phyloP scores from a whole-genome alignment of 2,113 vertebrate genomes.

The Vimba vimba region DNA sequence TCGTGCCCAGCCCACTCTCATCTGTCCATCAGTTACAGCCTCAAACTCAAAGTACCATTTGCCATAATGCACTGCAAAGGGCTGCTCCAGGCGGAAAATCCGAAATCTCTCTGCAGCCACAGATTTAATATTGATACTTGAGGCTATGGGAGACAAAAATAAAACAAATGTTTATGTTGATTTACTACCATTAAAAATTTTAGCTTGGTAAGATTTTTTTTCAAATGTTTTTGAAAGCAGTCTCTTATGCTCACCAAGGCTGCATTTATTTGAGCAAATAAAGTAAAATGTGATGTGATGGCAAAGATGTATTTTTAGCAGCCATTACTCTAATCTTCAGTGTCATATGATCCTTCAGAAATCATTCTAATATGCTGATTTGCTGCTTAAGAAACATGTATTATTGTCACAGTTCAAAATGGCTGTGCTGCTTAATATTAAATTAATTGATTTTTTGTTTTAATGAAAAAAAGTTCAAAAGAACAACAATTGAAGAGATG shows the following conservation, averaged over 20 bases:
- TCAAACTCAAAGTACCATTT: slow-evolving; percentile 98
- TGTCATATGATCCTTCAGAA: neutral
- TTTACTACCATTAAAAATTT: neutral
- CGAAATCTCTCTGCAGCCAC: slow-evolving; percentile 80
- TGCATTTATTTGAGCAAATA: neutral
- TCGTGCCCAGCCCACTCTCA: slow-evolving; percentile 92
- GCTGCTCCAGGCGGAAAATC: slow-evolving; percentile 91
- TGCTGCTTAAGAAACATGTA: too few species aligned
- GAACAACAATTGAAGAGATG: too few species aligned
- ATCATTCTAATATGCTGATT: neutral
- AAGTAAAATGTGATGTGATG: neutral
- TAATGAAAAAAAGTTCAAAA: too few species aligned
- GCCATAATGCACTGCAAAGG: slow-evolving; percentile 84
- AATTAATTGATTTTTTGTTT: too few species aligned
- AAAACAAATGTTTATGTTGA: neutral
- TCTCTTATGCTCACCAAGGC: neutral
- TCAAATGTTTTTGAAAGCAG: neutral
- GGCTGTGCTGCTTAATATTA: too few species aligned
- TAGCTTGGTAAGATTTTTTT: neutral
- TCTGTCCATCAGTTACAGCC: slow-evolving; percentile 85
- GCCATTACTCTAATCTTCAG: neutral
- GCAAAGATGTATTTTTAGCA: neutral
- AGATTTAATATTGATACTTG: slow-evolving; percentile 66
- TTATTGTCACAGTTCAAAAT: too few species aligned
- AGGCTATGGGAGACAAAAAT: slow-evolving; percentile 61